These are phyloP conservation scores for Dicyrtomina minuta DNA, from an alignment of 2,888 invertebrate species.

Conservation along the genomic window DNA sequence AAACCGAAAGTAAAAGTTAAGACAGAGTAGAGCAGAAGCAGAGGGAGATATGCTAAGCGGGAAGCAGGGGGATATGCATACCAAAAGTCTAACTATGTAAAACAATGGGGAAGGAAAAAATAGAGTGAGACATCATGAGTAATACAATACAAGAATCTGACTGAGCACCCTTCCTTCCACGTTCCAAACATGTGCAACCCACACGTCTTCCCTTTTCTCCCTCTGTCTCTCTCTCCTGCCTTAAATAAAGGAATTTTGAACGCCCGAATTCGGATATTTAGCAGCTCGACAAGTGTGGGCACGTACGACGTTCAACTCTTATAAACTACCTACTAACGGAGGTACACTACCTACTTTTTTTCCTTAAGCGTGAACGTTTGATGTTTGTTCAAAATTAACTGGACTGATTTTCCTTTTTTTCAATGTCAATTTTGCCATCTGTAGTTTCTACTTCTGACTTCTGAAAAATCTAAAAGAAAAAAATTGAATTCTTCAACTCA, in stretches of 20 bases:
- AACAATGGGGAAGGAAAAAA: neutral
- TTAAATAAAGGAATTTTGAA: slow-evolving; percentile 20
- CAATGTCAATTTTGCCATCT: too few relatives aligned
- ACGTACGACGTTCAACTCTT: slow-evolving; percentile 14
- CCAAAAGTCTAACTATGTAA: neutral
- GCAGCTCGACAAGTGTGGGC: slow-evolving; percentile 12
- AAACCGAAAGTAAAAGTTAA: neutral
- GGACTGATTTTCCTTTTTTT: too few relatives aligned
- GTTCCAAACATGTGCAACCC: slow-evolving; percentile 26
- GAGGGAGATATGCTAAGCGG: too few relatives aligned
- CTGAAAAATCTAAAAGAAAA: too few relatives aligned
- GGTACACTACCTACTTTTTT: too few relatives aligned
- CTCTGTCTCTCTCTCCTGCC: slow-evolving; percentile 3
- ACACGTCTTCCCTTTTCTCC: slow-evolving; percentile 12
- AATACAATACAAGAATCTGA: neutral
- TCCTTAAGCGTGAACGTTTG: too few relatives aligned
- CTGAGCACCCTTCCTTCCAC: slow-evolving; percentile 10
- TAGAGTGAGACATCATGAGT: neutral
- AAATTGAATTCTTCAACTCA: too few relatives aligned
- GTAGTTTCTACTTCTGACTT: too few relatives aligned
- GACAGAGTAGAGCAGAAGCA: neutral
- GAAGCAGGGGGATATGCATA: neutral
- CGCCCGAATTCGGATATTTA: slow-evolving; percentile 26
- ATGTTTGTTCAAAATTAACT: too few relatives aligned
- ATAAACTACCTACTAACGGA: too few relatives aligned